These are phyloP conservation scores for Tragelaphus scriptus DNA, from an alignment of 2,113 vertebrate genomes.

Conservation along the genomic window DNA sequence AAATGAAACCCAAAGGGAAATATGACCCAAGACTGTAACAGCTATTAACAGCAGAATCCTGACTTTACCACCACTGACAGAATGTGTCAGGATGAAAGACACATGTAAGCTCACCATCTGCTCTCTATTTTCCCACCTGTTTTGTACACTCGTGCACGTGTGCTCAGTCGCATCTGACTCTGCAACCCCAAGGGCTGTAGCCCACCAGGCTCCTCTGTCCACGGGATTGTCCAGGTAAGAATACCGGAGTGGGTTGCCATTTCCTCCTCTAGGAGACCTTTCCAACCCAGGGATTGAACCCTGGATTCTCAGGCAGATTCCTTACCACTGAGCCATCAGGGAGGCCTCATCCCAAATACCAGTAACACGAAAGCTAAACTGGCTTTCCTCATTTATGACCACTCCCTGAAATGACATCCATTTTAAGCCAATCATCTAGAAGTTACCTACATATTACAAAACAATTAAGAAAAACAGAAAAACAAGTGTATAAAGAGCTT, in stretches of 20 bases:
- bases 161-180: not conserved
- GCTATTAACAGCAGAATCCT: slow-evolving; percentile 3
- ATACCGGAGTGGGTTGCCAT: not conserved
- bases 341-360: not conserved
- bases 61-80: not conserved
- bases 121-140: not conserved
- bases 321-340: not conserved
- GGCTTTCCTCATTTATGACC: not conserved
- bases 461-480: not conserved
- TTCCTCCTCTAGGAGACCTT: not conserved
- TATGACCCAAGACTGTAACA: not conserved
- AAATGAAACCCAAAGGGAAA: slow-evolving; percentile 18
- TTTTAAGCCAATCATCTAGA: not conserved
- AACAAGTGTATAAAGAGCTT: not conserved
- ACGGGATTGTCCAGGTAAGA: not conserved
- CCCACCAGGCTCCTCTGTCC: not conserved
- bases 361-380: not conserved
- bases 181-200: not conserved
- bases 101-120: not conserved
- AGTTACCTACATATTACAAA: not conserved
- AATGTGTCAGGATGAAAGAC: not conserved
- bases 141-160: not conserved
- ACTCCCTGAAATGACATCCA: not conserved
- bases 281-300: not conserved
- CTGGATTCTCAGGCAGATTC: not conserved